Conservation (phyloP, 2,888 invertebrate species). For the Acanthosepion esculentum region DNA sequence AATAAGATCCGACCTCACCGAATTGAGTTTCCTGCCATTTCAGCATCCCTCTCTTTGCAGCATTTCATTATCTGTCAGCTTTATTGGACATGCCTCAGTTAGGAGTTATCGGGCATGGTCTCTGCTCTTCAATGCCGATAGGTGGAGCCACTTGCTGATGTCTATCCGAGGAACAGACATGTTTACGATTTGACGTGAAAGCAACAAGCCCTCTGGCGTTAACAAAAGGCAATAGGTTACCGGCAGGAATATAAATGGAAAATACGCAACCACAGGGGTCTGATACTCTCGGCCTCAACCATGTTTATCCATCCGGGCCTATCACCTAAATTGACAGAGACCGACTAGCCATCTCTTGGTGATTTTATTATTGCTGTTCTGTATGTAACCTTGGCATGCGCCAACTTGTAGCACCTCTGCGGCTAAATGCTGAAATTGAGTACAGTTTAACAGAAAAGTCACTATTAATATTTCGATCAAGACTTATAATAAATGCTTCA, state of each 20-base stretch:
- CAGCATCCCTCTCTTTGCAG: background rate
- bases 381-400: background rate
- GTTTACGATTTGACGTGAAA: slow-evolving; percentile 33
- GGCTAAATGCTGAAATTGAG: slow-evolving; percentile 10
- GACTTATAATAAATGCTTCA: background rate
- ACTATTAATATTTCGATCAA: background rate
- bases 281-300: background rate
- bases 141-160: slow-evolving; percentile 8
- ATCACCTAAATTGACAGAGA: background rate
- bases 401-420: background rate
- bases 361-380: background rate
- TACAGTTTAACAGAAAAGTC: slow-evolving; percentile 33
- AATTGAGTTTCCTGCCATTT: background rate
- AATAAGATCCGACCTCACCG: background rate
- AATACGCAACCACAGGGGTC: background rate
- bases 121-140: background rate
- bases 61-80: slow-evolving; percentile 17
- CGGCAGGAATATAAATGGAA: slow-evolving; percentile 12
- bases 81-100: slow-evolving; percentile 33
- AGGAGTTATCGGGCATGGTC: slow-evolving; percentile 6
- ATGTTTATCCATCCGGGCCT: background rate
- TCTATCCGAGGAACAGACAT: slow-evolving; percentile 20
- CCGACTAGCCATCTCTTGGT: background rate
- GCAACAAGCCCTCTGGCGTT: background rate
- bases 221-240: slow-evolving; percentile 33